phyloP scores from a whole-genome alignment of 2,888 invertebrate genomes.

The Gerosis bhagava region DNA sequence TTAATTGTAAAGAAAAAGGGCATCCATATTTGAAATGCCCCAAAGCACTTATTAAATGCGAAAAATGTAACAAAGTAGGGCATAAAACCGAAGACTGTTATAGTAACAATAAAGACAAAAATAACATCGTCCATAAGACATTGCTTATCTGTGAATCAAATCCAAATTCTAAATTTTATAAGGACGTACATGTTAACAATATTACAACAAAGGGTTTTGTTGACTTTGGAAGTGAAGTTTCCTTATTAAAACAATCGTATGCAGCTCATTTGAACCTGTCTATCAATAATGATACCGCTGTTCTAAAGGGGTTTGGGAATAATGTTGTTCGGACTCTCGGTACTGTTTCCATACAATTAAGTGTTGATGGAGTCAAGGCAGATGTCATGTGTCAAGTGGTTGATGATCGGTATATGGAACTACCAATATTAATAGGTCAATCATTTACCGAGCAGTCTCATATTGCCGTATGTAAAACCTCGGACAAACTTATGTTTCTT shows the following conservation, averaged over 20 bases:
- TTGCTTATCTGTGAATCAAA: too few species aligned
- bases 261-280: background rate
- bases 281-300: too few species aligned
- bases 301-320: slow-evolving; percentile 28
- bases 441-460: slow-evolving; percentile 26
- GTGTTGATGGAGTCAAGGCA: slow-evolving; percentile 23
- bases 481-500: slow-evolving; percentile 16
- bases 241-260: slow-evolving; percentile 3
- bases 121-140: too few species aligned
- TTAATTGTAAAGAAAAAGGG: slow-evolving; percentile 9
- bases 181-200: background rate
- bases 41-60: slow-evolving; percentile 6
- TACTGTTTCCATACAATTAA: background rate
- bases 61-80: slow-evolving; percentile 14
- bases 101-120: too few species aligned
- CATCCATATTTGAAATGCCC: slow-evolving; percentile 10
- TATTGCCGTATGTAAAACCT: slow-evolving; percentile 19
- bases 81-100: slow-evolving; percentile 7
- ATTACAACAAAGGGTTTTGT: slow-evolving; percentile 1
- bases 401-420: slow-evolving; percentile 18
- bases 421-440: slow-evolving; percentile 23
- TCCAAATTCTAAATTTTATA: slow-evolving; percentile 23
- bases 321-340: slow-evolving; percentile 15
- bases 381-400: slow-evolving; percentile 14
- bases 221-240: slow-evolving; percentile 15